Conservation (phyloP, 2,113 vertebrate genomes). For the Calidris pugnax region DNA sequence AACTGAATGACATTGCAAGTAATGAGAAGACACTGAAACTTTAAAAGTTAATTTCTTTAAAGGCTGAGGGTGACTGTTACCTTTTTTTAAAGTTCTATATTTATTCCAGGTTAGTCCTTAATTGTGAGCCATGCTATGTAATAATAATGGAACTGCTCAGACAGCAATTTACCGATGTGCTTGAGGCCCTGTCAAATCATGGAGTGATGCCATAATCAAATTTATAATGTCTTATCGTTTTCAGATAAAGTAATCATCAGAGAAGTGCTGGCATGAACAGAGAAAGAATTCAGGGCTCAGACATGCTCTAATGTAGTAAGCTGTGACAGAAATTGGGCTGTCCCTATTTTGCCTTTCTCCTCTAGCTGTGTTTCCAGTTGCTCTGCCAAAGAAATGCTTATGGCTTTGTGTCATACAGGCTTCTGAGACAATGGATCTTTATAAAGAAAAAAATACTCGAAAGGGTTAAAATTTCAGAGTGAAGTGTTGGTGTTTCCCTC, state of each 20-base stretch:
- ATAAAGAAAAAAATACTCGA: neutral
- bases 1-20: neutral
- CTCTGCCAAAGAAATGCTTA: neutral
- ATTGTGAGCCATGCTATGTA: neutral
- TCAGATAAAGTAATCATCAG: slow-evolving; percentile 42
- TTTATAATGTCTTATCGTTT: slow-evolving; percentile 33
- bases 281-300: slow-evolving; percentile 53
- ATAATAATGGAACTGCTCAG: slow-evolving; percentile 19
- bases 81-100: neutral
- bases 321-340: slow-evolving; percentile 48
- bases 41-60: slow-evolving; percentile 50
- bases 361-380: neutral
- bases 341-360: slow-evolving; percentile 42
- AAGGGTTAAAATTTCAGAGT: slow-evolving; percentile 3
- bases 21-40: slow-evolving; percentile 16
- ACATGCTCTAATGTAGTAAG: slow-evolving; percentile 49
- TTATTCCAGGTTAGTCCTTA: slow-evolving; percentile 31
- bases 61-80: neutral
- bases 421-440: neutral
- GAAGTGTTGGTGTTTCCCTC: neutral
- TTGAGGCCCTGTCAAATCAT: slow-evolving; percentile 32
- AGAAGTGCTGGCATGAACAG: slow-evolving; percentile 49
- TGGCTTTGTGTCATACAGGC: neutral
- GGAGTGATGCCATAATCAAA: slow-evolving; percentile 45
- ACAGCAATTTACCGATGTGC: slow-evolving; percentile 13